Evolutionary conservation across 2,888 invertebrate genomes (phyloP), one percentile per base, ranked within the genome.

Genomic region (Eupithecia inturbata): DNA sequence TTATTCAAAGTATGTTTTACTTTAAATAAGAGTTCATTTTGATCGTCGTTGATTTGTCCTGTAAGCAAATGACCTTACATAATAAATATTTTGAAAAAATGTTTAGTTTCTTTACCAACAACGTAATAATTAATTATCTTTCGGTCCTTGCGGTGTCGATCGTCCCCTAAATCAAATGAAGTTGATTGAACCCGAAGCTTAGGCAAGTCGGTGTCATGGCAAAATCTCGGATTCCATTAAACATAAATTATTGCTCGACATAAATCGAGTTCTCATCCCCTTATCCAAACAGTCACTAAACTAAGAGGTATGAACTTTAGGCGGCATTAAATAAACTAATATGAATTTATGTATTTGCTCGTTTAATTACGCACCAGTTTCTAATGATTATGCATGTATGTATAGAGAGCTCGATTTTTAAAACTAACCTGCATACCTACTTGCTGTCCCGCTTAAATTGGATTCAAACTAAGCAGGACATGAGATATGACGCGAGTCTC

Each of bases 261-360:
- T 75, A 78, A 76, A 77, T 80, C 73, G 75, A 80, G 72, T 78
- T 77, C 74, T 69, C 75, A 74, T 75, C 76, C 70, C 67, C 68
- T 67, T 75, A 75, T 75, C 77, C 72, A 78, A 77, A 80, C 77
- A 80, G 72, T 77, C 73, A 76, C 75, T 70, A 79, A 79, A 66
- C 39, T 36, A 66, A 36, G 26, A 74, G 74, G 73, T 57, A 73
- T 67, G 73, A 78, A 73, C 76, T 77, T 77, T 76, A 67, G 73
- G 75, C 73, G 26, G 69, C 80, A 78, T 80, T 80, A 80, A 82
- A 84, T 85, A 83, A 84, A 84, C 82, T 79, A 76, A 80, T 85
- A 84, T 84, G 85, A 82, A 85, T 85, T 84, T 84, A 85, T 84
- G 82, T 84, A 84, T 83, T 84, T 77, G 77, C 75, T 64, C 77